phyloP scores from a whole-genome alignment of 30 jellyfish, hydroid and myxozoan genomes.

The Aurelia aurita complex sp. Pacific region DNA sequence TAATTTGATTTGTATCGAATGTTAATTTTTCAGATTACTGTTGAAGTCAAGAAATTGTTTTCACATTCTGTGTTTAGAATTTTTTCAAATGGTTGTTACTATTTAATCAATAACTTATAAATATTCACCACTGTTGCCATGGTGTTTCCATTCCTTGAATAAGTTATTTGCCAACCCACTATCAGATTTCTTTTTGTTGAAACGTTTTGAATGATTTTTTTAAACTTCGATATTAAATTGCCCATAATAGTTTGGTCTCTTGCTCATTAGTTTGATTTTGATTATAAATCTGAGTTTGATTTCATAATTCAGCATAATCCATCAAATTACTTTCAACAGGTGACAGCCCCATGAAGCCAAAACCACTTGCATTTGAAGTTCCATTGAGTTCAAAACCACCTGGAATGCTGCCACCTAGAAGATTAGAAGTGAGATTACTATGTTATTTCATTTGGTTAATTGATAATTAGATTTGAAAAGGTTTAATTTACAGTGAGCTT shows the following conservation, averaged over 20 bases:
- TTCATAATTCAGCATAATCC: background rate
- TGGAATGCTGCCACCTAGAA: constrained; percentile 53
- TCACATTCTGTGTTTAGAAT: too few relatives aligned
- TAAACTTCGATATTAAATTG: too few relatives aligned
- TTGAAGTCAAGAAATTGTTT: too few relatives aligned
- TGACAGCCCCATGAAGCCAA: constrained; percentile 32
- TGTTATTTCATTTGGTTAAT: background rate
- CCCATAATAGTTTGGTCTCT: too few relatives aligned
- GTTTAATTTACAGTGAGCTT: too few relatives aligned
- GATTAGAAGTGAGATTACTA: constrained; percentile 43
- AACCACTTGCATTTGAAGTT: constrained; percentile 72
- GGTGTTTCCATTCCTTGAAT: too few relatives aligned
- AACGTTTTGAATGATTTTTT: too few relatives aligned
- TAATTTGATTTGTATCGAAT: too few relatives aligned
- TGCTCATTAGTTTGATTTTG: background rate
- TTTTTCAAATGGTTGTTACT: too few relatives aligned
- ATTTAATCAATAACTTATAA: too few relatives aligned
- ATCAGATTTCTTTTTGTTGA: background rate
- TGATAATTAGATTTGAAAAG: background rate
- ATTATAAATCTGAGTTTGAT: background rate
- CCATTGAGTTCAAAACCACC: constrained; percentile 60
- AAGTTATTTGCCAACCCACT: background rate
- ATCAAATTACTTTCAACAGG: constrained; percentile 23
- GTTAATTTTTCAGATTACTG: too few relatives aligned
- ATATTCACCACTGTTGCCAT: too few relatives aligned